Conservation (phyloP, 2,113 vertebrate genomes). For the Chauna torquata region DNA sequence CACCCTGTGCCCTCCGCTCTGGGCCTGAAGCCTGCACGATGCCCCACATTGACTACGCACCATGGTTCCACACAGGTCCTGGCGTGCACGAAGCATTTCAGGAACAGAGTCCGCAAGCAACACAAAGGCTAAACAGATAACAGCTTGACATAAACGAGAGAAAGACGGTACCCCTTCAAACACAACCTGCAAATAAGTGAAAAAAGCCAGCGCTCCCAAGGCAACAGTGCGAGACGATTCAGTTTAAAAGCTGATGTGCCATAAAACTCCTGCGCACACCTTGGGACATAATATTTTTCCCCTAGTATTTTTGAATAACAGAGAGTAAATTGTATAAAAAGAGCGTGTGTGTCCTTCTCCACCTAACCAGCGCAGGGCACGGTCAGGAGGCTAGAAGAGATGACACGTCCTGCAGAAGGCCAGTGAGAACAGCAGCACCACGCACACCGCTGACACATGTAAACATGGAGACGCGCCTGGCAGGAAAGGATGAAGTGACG, state of each 20-base stretch:
- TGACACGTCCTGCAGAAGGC: neutral
- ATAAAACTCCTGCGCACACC: neutral
- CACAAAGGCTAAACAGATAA: neutral
- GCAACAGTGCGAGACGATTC: rapidly evolving
- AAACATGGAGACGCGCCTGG: neutral
- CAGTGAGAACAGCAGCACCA: neutral
- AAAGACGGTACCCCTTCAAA: neutral
- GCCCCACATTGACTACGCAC: neutral
- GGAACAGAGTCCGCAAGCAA: neutral
- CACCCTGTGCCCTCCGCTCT: neutral
- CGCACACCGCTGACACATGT: neutral
- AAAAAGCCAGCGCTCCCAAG: neutral
- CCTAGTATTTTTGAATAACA: neutral
- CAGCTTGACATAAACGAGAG: neutral
- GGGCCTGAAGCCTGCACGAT: neutral
- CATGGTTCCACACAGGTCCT: neutral
- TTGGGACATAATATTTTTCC: neutral
- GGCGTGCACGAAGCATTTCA: neutral
- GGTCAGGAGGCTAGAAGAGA: neutral
- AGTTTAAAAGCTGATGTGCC: neutral
- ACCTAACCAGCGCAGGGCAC: neutral
- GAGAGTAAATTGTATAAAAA: neutral
- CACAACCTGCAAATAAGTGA: neutral
- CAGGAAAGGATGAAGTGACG: neutral
- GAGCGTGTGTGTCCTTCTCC: neutral